phyloP scores from a whole-genome alignment of 1,140 invertebrate species.

The Hycleus cichorii region DNA sequence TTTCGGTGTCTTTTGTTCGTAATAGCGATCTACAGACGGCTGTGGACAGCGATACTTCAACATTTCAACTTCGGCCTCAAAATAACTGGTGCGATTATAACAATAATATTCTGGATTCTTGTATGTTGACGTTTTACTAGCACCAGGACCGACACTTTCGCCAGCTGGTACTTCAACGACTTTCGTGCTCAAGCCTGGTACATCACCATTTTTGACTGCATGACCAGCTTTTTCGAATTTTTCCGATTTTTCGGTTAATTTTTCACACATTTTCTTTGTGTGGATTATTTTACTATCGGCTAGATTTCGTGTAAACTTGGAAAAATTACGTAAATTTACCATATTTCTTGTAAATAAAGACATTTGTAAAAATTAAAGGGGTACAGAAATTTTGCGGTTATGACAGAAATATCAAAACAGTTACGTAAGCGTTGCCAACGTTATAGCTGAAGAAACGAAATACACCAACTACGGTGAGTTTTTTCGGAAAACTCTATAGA shows the following conservation, averaged over 20 bases:
- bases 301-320: conserved; percentile 25
- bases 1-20: background rate
- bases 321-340: conserved; percentile 20
- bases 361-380: background rate
- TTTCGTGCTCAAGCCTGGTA: conserved; percentile 56
- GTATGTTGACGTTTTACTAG: conserved; percentile 61
- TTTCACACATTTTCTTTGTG: conserved; percentile 18
- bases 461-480: too few species aligned
- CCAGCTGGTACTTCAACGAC: conserved; percentile 47
- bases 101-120: conserved; percentile 84
- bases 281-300: conserved; percentile 31
- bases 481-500: too few species aligned
- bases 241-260: background rate
- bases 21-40: conserved; percentile 46
- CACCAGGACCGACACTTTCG: conserved; percentile 61
- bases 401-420: too few species aligned
- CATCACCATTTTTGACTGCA: conserved; percentile 36
- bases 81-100: conserved; percentile 70
- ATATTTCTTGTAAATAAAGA: background rate
- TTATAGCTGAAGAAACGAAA: too few species aligned
- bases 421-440: too few species aligned
- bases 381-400: background rate
- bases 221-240: background rate
- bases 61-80: conserved; percentile 81
- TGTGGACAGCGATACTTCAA: conserved; percentile 64